Base-by-base conservation (phyloP, 2,113 vertebrate species). In the Caretta caretta region DNA sequence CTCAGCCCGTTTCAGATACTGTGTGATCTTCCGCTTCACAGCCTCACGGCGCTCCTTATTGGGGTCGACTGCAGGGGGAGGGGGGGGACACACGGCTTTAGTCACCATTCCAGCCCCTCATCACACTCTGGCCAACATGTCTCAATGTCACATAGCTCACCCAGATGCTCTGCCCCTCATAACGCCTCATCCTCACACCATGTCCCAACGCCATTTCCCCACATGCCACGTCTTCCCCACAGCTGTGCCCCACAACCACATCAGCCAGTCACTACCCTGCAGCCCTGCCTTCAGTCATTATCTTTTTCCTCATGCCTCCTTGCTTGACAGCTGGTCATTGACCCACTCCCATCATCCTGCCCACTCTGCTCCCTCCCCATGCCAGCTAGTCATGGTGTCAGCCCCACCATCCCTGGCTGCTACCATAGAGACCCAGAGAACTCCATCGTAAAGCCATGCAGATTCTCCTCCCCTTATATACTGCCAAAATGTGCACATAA, bases 11-110 rank as follows among this genome's bases (percentile, higher is more conserved):
- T 98, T 99, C 90, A 99, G 98, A 96, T 99, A 99, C 95, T 99
- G 99, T 0, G 99, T 99, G 25, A 99, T 99, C 96, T 99, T 99
- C 95, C 99, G 88, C 96, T 99, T 99, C 84, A 99, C 99, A 0
- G 99, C 99, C 96, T 99, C 99, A 2, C 99, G 96, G 0, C 99
- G 98, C 65, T 99, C 99, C 96, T 99, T 99, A 98, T 99, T 99
- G 59, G 99, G 99, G 90, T 99, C 99, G 82, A 99, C 99, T 99
- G 97, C 49, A 8, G 16, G 50, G 50, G 2, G 51, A 56, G 35
- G 35, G 56, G 0, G 11, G 4, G 5, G n/a, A n/a, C n/a, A 2
- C 1, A 25, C 2, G 5, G n/a, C 3, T 1, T 79, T 27, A 35
- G 76, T 93, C 59, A 85, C 14, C 42, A 5, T 50, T 13, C 29